Base-by-base conservation (phyloP, 64 coral and sea anemone species). In the Acropora yongei region DNA sequence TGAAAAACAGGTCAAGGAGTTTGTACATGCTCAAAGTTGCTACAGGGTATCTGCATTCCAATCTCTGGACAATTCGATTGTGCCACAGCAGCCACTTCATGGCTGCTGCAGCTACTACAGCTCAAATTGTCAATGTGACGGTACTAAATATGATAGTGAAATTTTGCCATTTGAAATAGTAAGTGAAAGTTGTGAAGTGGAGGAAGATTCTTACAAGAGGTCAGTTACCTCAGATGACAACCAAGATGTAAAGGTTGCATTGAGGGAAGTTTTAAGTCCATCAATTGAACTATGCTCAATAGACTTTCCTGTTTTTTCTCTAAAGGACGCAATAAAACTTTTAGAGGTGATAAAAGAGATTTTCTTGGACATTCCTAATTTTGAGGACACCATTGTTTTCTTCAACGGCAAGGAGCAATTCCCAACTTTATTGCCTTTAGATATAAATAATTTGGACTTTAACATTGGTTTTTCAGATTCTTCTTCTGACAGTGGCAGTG, bases 281-380 rank as follows among this genome's bases (percentile, higher is more conserved):
- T 12, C 14, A 41, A 66, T 14, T 40, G 30, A 44, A 76, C 40
- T 46, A 61, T 11, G 16, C 14, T 41, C 69, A 11, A 16, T 93
- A 14, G 92, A 94, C 20, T 89, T 88, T 51, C 92, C 92, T 41
- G 92, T 94, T 3, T 94, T 94, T 53, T 89, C 79, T 40, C 5
- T 94, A 41, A 17, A 80, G 3, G 68, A 89, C 88, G 87, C 87
- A 3, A 51, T 94, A 30, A 41, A 3, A 13, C 82, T 94, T 44
- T 76, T 94, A 9, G 92, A 94, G 49, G 51, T 89, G 50, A 89
- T 94, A 47, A 69, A 89, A 84, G 92, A 94, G 57, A 79, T 89
- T 17, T 94, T 89, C 11, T 17, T 75, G 17, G 86, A 94, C 77
- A 94, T 94, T 89, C 78, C 78, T 11, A 46, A 76, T 75, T 77